Evolutionary conservation across 2,113 vertebrate genomes (phyloP).

Genomic region (Bettongia penicillata): DNA sequence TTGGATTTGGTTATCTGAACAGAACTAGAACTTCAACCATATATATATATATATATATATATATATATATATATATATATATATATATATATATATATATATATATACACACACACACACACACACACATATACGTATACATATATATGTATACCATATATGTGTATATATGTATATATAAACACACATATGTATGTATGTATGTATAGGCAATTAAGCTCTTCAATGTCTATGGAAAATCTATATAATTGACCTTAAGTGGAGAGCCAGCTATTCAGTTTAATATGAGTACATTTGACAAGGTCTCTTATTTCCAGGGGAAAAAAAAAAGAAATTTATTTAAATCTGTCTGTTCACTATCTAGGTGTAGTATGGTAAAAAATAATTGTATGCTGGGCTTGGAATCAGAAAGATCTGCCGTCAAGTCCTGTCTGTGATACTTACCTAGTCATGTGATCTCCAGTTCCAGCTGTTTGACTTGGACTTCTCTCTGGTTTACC

Average conservation of each 20-base stretch:
- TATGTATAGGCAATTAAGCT: neutral
- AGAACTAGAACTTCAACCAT: neutral
- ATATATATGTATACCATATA: too few species aligned
- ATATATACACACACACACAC: too few species aligned
- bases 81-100: too few species aligned
- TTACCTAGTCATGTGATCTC: conserved; percentile 83
- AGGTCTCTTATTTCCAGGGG: neutral
- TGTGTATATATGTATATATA: too few species aligned
- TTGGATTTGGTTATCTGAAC: neutral
- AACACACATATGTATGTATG: too few species aligned
- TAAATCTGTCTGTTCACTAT: neutral
- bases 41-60: too few species aligned
- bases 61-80: too few species aligned
- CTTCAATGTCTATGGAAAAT: neutral
- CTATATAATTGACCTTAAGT: neutral
- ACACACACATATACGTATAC: too few species aligned
- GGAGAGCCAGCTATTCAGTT: neutral
- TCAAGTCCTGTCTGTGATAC: neutral
- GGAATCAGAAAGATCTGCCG: too few species aligned
- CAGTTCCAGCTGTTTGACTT: conserved; percentile 93
- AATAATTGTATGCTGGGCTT: neutral
- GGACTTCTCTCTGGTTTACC: too few species aligned
- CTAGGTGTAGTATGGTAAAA: neutral
- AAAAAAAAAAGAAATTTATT: neutral
- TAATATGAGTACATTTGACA: neutral